Conservation (phyloP, 2,888 invertebrate genomes). For the Scaptomyza parva region DNA sequence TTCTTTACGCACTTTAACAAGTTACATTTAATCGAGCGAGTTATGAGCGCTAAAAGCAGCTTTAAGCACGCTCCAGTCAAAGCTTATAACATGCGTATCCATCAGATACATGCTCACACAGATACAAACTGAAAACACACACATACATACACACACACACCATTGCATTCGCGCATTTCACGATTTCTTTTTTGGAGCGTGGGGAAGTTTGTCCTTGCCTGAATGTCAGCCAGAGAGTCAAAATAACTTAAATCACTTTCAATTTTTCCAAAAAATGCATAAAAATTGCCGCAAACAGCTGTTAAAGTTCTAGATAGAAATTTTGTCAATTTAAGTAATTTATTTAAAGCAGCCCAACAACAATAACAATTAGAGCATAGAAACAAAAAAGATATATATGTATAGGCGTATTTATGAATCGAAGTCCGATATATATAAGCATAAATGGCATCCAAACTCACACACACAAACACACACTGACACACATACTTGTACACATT, state of each 20-base stretch:
- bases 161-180: slow-evolving; percentile 55
- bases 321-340: slow-evolving; percentile 65
- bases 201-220: slow-evolving; percentile 73
- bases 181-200: slow-evolving; percentile 37
- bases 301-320: slow-evolving; percentile 11
- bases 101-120: slow-evolving; percentile 57
- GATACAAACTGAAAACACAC: too few relatives aligned
- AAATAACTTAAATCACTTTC: slow-evolving; percentile 50
- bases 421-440: slow-evolving; percentile 10
- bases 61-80: slow-evolving; percentile 17
- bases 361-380: slow-evolving; percentile 17
- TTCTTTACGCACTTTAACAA: slow-evolving; percentile 2
- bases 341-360: slow-evolving; percentile 30
- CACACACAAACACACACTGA: not conserved
- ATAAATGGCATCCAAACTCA: slow-evolving; percentile 14
- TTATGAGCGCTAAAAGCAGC: slow-evolving; percentile 12
- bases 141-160: slow-evolving; percentile 12
- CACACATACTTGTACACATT: slow-evolving; percentile 43
- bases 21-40: slow-evolving; percentile 34
- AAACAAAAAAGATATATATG: slow-evolving; percentile 7
- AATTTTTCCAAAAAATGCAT: slow-evolving; percentile 28
- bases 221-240: slow-evolving; percentile 66
- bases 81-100: slow-evolving; percentile 35
- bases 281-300: slow-evolving; percentile 27
- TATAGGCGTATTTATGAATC: slow-evolving; percentile 4